Percentiles rank a stretch among this genome's conserved stretches.
phyloP scores from a whole-genome alignment of 2,797 vertebrate species.

The Enteromius trimaculatus region DNA sequence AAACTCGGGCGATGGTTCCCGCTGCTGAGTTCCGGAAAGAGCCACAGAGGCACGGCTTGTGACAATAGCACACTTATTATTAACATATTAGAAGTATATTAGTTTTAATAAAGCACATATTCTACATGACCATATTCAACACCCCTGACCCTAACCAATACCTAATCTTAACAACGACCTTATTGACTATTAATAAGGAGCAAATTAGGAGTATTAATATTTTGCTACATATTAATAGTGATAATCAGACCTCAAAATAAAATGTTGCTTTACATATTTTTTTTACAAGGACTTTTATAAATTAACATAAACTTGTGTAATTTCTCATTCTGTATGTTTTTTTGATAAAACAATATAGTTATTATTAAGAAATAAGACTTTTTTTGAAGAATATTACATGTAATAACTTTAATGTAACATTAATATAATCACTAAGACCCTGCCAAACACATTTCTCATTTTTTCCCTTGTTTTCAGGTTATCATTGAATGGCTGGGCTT shows the following conservation, averaged over 20 bases:
- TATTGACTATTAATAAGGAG: not conserved
- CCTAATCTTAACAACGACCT: not conserved
- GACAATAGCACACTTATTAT: too few species aligned
- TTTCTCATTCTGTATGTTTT: too few species aligned
- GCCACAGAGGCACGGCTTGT: too few species aligned
- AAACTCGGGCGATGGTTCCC: too few species aligned
- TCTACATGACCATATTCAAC: not conserved
- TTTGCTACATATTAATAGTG: not conserved
- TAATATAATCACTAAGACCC: not conserved
- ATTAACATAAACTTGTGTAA: too few species aligned
- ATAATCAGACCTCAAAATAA: not conserved
- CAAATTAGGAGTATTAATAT: not conserved
- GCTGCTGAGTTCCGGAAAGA: too few species aligned
- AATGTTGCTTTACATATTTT: too few species aligned
- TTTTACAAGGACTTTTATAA: not conserved
- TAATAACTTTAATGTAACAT: not conserved
- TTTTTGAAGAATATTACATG: not conserved
- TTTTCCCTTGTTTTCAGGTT: not conserved
- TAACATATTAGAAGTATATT: too few species aligned
- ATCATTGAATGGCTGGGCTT: not conserved
- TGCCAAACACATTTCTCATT: not conserved
- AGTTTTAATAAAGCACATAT: not conserved
- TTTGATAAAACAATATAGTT: too few species aligned
- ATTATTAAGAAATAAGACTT: too few species aligned
- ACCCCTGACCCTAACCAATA: not conserved